Percentiles rank a stretch among this genome's conserved stretches.
phyloP scores from a whole-genome alignment of 2,888 invertebrate genomes.

The Andrena bicolor region DNA sequence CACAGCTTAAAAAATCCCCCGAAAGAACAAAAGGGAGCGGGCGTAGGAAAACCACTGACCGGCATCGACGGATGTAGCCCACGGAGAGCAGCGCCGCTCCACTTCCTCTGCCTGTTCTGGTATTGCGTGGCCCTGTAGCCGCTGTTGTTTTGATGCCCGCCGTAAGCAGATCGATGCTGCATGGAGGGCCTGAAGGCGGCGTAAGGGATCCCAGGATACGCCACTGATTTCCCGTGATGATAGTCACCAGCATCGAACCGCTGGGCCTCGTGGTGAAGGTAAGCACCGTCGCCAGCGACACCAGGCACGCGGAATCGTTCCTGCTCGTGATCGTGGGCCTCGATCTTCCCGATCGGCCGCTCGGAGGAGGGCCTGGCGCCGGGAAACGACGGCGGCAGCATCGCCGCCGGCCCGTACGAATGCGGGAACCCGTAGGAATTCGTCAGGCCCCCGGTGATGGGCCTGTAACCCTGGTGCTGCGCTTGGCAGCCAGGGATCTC shows the following conservation, averaged over 20 bases:
- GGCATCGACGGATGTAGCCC: conserved; percentile 76
- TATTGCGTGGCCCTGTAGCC: conserved; percentile 63
- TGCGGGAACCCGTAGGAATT: conserved; percentile 75
- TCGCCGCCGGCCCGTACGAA: conserved; percentile 71
- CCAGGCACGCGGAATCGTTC: conserved; percentile 60
- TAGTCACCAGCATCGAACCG: conserved; percentile 62
- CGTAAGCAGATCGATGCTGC: conserved; percentile 64
- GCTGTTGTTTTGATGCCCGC: conserved; percentile 72
- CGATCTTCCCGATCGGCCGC: conserved; percentile 55
- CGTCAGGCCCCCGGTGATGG: conserved; percentile 30
- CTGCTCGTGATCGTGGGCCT: conserved; percentile 63
- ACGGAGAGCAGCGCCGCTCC: conserved; percentile 75
- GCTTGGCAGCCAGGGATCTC: conserved; percentile 47
- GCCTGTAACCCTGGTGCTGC: conserved; percentile 55
- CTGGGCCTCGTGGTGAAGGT: conserved; percentile 61
- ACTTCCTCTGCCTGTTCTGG: conserved; percentile 75
- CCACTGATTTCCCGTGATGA: conserved; percentile 58
- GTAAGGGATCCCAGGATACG: conserved; percentile 63
- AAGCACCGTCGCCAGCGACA: conserved; percentile 62
- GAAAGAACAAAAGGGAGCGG: no score
- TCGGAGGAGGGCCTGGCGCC: conserved; percentile 50
- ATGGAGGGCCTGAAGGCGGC: conserved; percentile 68
- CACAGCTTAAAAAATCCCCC: no score
- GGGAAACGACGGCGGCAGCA: conserved; percentile 61
- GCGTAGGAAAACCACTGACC: conserved; percentile 67